Conservation (phyloP, 2,113 vertebrate species). For the Pipra filicauda region DNA sequence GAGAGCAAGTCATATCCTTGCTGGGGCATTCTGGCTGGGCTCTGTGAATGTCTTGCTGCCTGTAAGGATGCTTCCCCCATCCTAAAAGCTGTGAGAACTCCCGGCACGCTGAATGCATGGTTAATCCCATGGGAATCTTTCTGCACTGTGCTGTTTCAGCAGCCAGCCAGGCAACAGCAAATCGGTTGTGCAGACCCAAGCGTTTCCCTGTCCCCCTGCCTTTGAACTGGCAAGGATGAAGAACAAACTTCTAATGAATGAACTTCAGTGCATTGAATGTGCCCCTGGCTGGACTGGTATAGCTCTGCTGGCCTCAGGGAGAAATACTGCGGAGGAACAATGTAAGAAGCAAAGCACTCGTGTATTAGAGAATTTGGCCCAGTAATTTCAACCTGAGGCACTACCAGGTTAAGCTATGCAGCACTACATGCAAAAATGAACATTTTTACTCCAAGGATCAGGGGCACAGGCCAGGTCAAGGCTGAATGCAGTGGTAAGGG, state of each 20-base stretch:
- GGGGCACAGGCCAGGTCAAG: neutral
- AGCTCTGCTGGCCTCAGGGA: accelerated
- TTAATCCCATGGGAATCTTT: slow-evolving; percentile 27
- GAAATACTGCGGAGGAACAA: neutral
- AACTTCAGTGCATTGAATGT: neutral
- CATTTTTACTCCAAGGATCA: neutral
- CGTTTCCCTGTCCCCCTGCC: neutral
- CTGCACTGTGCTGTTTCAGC: neutral
- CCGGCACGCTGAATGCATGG: neutral
- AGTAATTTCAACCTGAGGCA: neutral
- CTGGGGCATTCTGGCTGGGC: neutral
- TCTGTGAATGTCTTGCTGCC: neutral
- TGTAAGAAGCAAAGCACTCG: accelerated
- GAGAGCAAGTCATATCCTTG: neutral
- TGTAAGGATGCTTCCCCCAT: neutral
- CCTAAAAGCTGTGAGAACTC: neutral
- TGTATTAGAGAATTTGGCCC: neutral
- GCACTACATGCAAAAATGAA: neutral
- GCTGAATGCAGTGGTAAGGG: neutral
- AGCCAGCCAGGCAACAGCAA: neutral
- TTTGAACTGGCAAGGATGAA: neutral
- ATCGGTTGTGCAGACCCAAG: neutral
- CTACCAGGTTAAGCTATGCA: neutral
- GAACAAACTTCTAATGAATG: neutral
- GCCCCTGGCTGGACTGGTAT: neutral